Evolutionary conservation across 1,140 invertebrate genomes (phyloP).

Genomic region (Leptoteleia sp.): DNA sequence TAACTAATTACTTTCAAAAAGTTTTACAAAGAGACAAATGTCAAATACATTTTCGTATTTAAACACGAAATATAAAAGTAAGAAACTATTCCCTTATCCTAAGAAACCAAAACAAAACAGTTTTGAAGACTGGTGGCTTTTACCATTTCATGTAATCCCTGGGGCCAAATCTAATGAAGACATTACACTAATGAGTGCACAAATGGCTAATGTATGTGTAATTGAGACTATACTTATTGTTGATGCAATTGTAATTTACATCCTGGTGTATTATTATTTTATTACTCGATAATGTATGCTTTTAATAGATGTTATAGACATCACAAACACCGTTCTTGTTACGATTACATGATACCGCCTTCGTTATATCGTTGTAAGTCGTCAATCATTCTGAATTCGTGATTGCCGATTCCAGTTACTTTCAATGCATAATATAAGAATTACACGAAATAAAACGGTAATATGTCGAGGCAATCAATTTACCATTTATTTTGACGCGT

Average conservation of each 20-base stretch:
- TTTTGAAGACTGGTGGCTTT: too few relatives aligned
- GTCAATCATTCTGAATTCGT: slow-evolving; percentile 68
- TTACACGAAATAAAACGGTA: too few relatives aligned
- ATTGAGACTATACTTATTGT: slow-evolving; percentile 51
- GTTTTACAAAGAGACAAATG: too few relatives aligned
- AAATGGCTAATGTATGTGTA: slow-evolving; percentile 27
- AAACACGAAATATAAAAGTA: too few relatives aligned
- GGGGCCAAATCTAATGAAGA: too few relatives aligned
- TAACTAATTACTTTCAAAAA: too few relatives aligned
- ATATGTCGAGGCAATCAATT: too few relatives aligned
- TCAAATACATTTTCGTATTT: too few relatives aligned
- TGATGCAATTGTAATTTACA: slow-evolving; percentile 60
- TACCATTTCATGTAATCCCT: too few relatives aligned
- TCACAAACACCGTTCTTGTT: slow-evolving; percentile 50
- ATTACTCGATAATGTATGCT: slow-evolving; percentile 42
- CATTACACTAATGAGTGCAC: slow-evolving; percentile 24
- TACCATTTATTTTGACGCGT: too few relatives aligned
- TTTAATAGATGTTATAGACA: slow-evolving; percentile 49
- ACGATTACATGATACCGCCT: slow-evolving; percentile 46
- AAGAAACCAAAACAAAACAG: too few relatives aligned
- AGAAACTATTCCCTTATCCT: too few relatives aligned
- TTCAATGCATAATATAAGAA: slow-evolving; percentile 20
- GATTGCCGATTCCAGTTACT: slow-evolving; percentile 69
- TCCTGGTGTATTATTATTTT: slow-evolving; percentile 43
- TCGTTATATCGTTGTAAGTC: slow-evolving; percentile 40